Evolutionary conservation across 2,113 vertebrate genomes (phyloP).

Genomic region (Grus americana): DNA sequence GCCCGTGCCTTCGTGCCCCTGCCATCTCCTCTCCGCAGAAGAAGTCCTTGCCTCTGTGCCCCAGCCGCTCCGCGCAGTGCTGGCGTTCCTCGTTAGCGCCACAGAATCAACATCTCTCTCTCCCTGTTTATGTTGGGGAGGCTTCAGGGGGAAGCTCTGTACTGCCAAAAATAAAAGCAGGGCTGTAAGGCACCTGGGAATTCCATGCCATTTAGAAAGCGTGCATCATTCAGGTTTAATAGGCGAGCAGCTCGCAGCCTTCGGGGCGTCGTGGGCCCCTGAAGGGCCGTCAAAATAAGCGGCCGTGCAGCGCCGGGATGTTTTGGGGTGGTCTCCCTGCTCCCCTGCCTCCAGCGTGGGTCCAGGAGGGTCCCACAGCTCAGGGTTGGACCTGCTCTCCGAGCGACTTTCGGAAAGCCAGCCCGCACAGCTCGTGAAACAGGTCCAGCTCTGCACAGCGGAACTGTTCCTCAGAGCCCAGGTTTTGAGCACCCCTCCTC

Average conservation of each 20-base stretch:
- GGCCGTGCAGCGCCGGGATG: rapidly evolving
- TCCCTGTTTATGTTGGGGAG: background rate
- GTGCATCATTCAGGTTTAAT: background rate
- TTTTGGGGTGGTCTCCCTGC: background rate
- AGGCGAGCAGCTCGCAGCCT: background rate
- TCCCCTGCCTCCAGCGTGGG: no score
- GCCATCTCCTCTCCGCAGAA: rapidly evolving
- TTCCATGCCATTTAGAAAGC: background rate
- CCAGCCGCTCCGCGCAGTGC: rapidly evolving
- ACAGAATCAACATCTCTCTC: background rate
- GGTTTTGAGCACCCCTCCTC: rapidly evolving
- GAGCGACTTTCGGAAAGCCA: background rate
- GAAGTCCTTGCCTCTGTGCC: background rate
- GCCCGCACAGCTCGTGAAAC: background rate
- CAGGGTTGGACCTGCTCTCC: background rate
- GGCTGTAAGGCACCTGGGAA: slow-evolving; percentile 27
- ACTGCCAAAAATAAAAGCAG: slow-evolving; percentile 25
- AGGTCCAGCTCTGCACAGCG: background rate
- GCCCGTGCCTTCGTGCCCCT: background rate
- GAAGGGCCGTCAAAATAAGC: rapidly evolving
- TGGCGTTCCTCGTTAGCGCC: background rate
- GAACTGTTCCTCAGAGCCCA: rapidly evolving
- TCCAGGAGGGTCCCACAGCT: no score
- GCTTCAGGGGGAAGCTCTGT: slow-evolving; percentile 36
- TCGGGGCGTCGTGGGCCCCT: background rate